Evolutionary conservation across 2,888 invertebrate species (phyloP).

Genomic region (Drosophila buzzatii): DNA sequence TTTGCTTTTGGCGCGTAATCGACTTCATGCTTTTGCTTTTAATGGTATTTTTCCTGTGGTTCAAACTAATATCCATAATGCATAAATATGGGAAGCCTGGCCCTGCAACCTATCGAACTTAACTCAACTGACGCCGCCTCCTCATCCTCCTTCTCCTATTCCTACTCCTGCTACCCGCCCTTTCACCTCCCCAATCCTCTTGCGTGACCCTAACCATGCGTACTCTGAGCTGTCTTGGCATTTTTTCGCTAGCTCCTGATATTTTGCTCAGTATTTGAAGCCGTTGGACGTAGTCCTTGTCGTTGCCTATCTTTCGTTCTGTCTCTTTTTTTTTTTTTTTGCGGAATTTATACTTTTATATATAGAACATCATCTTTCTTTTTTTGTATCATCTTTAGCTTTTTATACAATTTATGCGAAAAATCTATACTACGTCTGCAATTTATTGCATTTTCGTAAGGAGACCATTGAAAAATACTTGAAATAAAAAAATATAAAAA

Average conservation of each 20-base stretch:
- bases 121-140: slow-evolving; percentile 1
- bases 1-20: slow-evolving; percentile 81
- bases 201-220: slow-evolving; percentile 39
- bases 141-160: neutral
- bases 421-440: slow-evolving; percentile 79
- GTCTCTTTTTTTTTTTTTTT: slow-evolving; percentile 2
- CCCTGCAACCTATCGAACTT: slow-evolving; percentile 65
- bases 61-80: slow-evolving; percentile 82
- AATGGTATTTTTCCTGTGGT: slow-evolving; percentile 82
- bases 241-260: slow-evolving; percentile 66
- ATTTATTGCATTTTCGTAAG: slow-evolving; percentile 77
- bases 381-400: slow-evolving; percentile 52
- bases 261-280: slow-evolving; percentile 55
- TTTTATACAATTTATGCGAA: slow-evolving; percentile 77
- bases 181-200: slow-evolving; percentile 9
- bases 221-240: slow-evolving; percentile 69
- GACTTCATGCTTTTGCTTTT: slow-evolving; percentile 82
- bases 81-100: slow-evolving; percentile 73
- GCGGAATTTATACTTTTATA: slow-evolving; percentile 42
- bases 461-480: slow-evolving; percentile 74
- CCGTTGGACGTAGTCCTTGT: slow-evolving; percentile 48
- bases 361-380: slow-evolving; percentile 41
- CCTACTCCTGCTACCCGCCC: neutral
- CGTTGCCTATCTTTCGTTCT: slow-evolving; percentile 29
- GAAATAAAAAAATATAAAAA: slow-evolving; percentile 32